phyloP scores from a whole-genome alignment of 2,113 vertebrate genomes.

The Collichthys lucidus region DNA sequence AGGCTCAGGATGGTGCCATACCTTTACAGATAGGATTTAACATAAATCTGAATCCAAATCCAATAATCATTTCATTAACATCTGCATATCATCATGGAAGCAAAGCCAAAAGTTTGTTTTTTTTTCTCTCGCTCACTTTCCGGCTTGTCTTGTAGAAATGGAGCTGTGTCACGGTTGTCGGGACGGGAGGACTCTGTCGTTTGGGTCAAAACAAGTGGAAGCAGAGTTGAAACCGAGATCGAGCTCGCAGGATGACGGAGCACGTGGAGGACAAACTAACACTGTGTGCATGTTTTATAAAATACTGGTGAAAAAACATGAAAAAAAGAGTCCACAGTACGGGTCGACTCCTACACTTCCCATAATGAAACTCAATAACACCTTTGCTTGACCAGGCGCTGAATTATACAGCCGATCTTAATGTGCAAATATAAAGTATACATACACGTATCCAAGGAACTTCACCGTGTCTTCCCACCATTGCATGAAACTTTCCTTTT shows the following conservation, averaged over 20 bases:
- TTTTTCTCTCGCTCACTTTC: slow-evolving; percentile 8
- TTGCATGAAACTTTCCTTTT: slow-evolving; percentile 36
- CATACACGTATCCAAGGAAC: neutral
- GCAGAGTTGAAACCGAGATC: neutral
- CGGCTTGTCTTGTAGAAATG: neutral
- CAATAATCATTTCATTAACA: slow-evolving; percentile 72
- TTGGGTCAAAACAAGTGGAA: neutral
- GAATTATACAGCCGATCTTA: neutral
- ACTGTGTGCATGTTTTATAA: too few relatives aligned
- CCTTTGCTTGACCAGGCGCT: neutral
- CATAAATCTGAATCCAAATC: slow-evolving; percentile 73
- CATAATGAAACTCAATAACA: neutral
- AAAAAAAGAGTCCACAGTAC: neutral
- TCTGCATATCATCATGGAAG: slow-evolving; percentile 52
- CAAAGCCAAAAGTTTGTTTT: neutral
- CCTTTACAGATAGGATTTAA: slow-evolving; percentile 69
- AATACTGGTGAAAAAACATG: too few relatives aligned
- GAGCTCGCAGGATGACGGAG: neutral
- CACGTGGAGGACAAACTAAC: too few relatives aligned
- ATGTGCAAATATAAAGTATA: neutral
- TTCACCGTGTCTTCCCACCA: neutral
- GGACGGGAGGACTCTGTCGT: neutral
- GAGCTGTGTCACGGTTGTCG: slow-evolving; percentile 12
- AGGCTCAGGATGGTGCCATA: slow-evolving; percentile 70
- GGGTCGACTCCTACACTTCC: neutral